phyloP scores from a whole-genome alignment of 2,888 invertebrate genomes.

The Magallana nippona region DNA sequence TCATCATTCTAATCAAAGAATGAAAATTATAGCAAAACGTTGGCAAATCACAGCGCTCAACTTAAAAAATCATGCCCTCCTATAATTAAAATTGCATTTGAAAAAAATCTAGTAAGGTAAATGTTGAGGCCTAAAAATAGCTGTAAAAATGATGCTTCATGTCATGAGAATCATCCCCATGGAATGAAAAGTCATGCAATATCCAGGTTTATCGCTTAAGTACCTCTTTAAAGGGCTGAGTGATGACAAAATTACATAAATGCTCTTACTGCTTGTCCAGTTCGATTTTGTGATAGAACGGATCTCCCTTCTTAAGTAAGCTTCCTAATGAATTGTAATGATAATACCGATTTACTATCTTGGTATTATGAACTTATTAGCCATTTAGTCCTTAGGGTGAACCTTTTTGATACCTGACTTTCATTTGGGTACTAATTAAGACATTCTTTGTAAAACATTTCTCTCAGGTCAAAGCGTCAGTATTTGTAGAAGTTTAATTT shows the following conservation, averaged over 20 bases:
- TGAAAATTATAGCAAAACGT: too few relatives aligned
- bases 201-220: slow-evolving; percentile 15
- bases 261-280: background rate
- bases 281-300: background rate
- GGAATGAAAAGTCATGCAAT: slow-evolving; percentile 14
- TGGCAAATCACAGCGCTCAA: too few relatives aligned
- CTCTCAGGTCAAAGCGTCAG: too few relatives aligned
- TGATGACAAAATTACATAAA: slow-evolving; percentile 29
- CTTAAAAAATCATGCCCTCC: too few relatives aligned
- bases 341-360: background rate
- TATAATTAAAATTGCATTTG: too few relatives aligned
- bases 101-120: background rate
- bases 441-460: too few relatives aligned
- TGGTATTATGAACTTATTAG: background rate
- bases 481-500: too few relatives aligned
- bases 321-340: slow-evolving; percentile 26
- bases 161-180: background rate
- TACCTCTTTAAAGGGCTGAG: background rate
- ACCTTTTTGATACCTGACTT: background rate
- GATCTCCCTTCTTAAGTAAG: background rate
- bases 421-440: background rate
- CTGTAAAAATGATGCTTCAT: background rate
- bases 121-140: background rate
- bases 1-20: too few relatives aligned
- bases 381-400: background rate